A percentile compares a stretch with the other conserved stretches of the same genome.
Evolutionary conservation across 2,113 vertebrate species (phyloP).

Genomic region (Athene noctua): DNA sequence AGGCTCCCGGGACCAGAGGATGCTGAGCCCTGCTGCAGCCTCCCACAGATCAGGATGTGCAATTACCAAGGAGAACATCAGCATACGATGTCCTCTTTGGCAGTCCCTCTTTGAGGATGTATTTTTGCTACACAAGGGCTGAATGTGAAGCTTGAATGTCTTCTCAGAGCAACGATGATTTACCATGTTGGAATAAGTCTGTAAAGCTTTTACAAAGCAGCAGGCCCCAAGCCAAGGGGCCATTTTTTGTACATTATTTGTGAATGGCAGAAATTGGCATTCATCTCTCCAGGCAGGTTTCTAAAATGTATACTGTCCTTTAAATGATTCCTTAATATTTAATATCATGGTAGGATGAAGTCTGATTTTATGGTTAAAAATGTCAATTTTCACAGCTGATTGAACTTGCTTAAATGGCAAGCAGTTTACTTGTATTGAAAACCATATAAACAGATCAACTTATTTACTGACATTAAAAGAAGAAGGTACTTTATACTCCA

Average conservation of each 20-base stretch:
- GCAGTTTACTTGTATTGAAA: conserved; percentile 63
- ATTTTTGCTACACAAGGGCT: background rate
- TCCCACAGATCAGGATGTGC: background rate
- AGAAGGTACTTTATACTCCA: conserved; percentile 36
- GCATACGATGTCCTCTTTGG: background rate
- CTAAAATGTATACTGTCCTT: conserved; percentile 62
- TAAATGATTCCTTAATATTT: conserved; percentile 70
- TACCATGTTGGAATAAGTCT: conserved; percentile 23
- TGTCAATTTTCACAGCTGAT: conserved; percentile 71
- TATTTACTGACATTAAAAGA: conserved; percentile 66
- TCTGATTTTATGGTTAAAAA: conserved; percentile 72
- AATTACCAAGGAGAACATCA: background rate
- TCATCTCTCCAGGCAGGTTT: conserved; percentile 55
- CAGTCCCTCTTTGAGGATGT: background rate
- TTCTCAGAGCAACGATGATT: background rate
- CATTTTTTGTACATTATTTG: background rate
- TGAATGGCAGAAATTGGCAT: conserved; percentile 46
- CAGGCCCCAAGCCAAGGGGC: background rate
- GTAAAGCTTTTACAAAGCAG: conserved; percentile 16
- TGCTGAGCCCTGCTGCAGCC: background rate
- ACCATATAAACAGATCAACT: conserved; percentile 68
- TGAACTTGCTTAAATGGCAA: conserved; percentile 70
- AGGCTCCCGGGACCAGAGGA: background rate
- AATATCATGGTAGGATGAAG: conserved; percentile 69
- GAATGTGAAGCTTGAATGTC: background rate